These are phyloP conservation scores for Nyctereutes procyonoides DNA, from an alignment of 2,113 vertebrate genomes.

Conservation along the genomic window DNA sequence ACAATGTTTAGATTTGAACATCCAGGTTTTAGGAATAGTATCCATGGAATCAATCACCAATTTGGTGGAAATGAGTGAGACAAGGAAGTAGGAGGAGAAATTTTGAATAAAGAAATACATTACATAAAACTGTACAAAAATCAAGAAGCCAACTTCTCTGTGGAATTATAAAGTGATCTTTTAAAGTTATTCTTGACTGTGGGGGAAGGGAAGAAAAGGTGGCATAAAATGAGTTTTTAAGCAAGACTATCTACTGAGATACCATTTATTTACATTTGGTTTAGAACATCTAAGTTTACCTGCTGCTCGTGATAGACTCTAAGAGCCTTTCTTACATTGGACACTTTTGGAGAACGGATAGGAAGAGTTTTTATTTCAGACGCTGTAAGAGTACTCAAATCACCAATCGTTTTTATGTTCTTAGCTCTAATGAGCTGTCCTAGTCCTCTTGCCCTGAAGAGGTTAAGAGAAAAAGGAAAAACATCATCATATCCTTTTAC, in stretches of 20 bases:
- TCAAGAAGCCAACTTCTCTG: background rate
- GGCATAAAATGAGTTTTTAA: background rate
- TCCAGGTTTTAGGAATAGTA: constrained; percentile 9
- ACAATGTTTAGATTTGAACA: background rate
- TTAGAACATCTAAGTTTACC: constrained; percentile 83
- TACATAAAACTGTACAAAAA: background rate
- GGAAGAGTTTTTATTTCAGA: constrained; percentile 95
- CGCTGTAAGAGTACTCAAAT: constrained; percentile 93
- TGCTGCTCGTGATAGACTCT: constrained; percentile 93
- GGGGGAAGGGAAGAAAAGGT: background rate
- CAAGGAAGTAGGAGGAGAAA: background rate
- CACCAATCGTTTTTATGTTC: constrained; percentile 97
- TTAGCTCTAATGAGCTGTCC: constrained; percentile 96
- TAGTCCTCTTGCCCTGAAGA: constrained; percentile 93
- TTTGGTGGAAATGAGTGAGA: background rate
- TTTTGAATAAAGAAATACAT: background rate
- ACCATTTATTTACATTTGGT: background rate
- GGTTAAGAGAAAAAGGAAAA: background rate
- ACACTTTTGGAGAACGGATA: constrained; percentile 95
- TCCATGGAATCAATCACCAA: background rate
- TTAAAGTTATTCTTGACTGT: background rate
- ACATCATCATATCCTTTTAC: background rate
- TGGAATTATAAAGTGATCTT: background rate
- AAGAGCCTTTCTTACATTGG: constrained; percentile 94
- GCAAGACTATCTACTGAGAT: background rate